phyloP scores from a whole-genome alignment of 2,888 invertebrate species.

The Leptopterna dolabrata region DNA sequence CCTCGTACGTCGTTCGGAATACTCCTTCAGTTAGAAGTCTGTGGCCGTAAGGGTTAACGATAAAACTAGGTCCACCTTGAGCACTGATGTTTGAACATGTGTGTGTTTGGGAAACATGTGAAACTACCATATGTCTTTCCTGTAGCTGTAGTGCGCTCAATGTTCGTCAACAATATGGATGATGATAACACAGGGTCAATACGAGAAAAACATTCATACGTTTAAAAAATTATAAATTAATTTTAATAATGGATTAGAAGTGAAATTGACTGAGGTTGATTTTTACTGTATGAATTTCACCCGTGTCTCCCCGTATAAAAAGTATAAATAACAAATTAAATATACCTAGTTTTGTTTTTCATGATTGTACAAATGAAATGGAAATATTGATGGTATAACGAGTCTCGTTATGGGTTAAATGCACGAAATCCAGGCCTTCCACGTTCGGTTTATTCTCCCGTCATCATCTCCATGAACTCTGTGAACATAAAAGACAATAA shows the following conservation, averaged over 20 bases:
- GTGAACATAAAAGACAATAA: slow-evolving; percentile 63
- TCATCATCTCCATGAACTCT: slow-evolving; percentile 98
- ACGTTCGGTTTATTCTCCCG: slow-evolving; percentile 78
- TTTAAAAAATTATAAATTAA: slow-evolving; percentile 30
- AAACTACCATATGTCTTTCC: no score
- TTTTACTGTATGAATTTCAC: not conserved
- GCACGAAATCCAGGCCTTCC: not conserved
- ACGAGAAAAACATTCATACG: not conserved
- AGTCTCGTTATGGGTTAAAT: slow-evolving; percentile 17
- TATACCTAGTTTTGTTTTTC: not conserved
- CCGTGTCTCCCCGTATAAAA: not conserved
- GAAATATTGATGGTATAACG: not conserved
- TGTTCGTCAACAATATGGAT: no score
- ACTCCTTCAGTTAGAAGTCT: no score
- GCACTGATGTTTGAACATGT: no score
- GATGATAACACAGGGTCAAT: no score
- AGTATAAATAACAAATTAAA: not conserved
- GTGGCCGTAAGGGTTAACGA: no score
- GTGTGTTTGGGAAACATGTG: no score
- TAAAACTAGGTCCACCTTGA: no score
- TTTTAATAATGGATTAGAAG: not conserved
- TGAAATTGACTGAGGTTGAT: not conserved
- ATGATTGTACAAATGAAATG: not conserved
- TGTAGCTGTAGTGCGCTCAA: no score
- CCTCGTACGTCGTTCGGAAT: no score